phyloP scores from a whole-genome alignment of 2,888 invertebrate genomes.

The Caradrina kadenii region DNA sequence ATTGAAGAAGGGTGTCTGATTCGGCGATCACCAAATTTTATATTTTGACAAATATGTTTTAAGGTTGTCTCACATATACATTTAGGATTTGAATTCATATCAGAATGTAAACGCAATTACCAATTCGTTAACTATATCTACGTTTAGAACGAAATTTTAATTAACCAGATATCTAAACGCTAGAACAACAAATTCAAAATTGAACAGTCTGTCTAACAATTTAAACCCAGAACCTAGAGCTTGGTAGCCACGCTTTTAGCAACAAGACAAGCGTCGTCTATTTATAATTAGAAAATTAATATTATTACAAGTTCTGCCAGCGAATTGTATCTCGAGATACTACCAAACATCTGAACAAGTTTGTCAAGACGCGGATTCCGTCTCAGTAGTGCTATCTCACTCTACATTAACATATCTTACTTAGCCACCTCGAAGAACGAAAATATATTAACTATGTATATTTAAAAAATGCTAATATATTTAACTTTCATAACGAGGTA shows the following conservation, averaged over 20 bases:
- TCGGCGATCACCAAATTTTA: no score
- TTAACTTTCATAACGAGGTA: conserved; percentile 45
- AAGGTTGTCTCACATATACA: no score
- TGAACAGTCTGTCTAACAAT: no score
- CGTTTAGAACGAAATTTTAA: no score
- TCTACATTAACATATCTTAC: conserved; percentile 56
- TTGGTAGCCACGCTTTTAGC: background rate
- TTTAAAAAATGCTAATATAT: conserved; percentile 46
- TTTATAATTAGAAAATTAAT: conserved; percentile 9
- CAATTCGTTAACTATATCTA: no score
- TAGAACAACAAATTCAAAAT: no score
- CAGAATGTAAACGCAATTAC: no score
- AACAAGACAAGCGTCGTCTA: background rate
- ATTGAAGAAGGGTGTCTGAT: no score
- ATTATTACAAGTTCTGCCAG: conserved; percentile 9
- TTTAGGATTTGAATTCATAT: no score
- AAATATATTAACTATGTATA: conserved; percentile 46
- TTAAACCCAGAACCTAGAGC: no score
- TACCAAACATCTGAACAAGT: conserved; percentile 15
- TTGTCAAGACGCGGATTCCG: conserved; percentile 24
- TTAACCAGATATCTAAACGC: no score
- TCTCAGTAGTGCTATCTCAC: conserved; percentile 38
- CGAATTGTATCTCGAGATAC: conserved; percentile 8
- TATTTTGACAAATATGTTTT: no score
- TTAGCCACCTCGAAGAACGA: conserved; percentile 41